phyloP scores from a whole-genome alignment of 2,888 invertebrate species.

The Coleophora deauratella region DNA sequence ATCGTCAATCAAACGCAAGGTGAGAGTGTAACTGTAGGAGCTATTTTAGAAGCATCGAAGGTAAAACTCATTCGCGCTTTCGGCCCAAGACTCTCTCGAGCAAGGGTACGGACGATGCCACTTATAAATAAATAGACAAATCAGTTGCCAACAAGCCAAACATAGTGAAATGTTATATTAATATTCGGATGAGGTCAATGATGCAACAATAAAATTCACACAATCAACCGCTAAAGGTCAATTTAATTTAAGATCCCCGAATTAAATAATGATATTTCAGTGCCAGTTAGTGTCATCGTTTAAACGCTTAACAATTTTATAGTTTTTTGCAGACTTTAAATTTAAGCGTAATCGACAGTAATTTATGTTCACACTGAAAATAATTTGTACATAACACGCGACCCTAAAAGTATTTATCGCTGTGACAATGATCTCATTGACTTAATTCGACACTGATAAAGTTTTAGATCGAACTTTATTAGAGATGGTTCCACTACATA shows the following conservation, averaged over 20 bases:
- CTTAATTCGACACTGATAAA: slow-evolving; percentile 45
- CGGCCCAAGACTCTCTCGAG: slow-evolving; percentile 65
- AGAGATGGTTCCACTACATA: too few relatives aligned
- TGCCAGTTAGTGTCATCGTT: slow-evolving; percentile 1
- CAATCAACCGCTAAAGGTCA: slow-evolving; percentile 25
- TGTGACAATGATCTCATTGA: slow-evolving; percentile 57
- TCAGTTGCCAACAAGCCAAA: slow-evolving; percentile 35
- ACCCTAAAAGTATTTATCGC: neutral
- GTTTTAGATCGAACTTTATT: too few relatives aligned
- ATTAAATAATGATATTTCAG: slow-evolving; percentile 5
- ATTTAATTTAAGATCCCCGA: slow-evolving; percentile 8
- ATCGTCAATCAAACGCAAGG: slow-evolving; percentile 75
- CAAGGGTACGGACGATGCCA: slow-evolving; percentile 55
- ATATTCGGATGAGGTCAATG: slow-evolving; percentile 38
- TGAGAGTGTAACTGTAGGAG: slow-evolving; percentile 65
- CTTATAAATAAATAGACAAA: slow-evolving; percentile 65
- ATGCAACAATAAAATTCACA: slow-evolving; percentile 30
- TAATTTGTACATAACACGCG: neutral
- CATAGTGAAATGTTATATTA: slow-evolving; percentile 31
- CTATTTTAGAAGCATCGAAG: slow-evolving; percentile 73
- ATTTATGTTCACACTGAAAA: neutral
- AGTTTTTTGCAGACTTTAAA: too few relatives aligned
- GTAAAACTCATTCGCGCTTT: slow-evolving; percentile 72
- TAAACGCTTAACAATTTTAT: neutral
- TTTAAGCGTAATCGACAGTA: neutral